Evolutionary conservation across 2,888 invertebrate genomes (phyloP), one percentile per base, ranked within the genome.

Genomic region (Adineta ricciae): DNA sequence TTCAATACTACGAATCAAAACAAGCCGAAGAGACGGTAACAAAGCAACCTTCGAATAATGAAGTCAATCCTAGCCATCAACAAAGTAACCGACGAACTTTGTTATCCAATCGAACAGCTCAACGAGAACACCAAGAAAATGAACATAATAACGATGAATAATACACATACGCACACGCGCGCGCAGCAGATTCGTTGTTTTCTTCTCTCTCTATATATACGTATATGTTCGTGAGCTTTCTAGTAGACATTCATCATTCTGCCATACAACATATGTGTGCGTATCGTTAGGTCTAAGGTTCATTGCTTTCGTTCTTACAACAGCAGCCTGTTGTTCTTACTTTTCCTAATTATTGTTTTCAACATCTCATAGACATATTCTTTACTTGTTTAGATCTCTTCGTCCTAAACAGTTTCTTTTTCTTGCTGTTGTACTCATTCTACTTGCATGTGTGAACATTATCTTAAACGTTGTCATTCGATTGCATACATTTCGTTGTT

Each of bases 1-100:
- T 98, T 91, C 93, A 94, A 88, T 97, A 98, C 91, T 98, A 98
- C 90, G 97, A 98, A 91, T 73, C 83, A 21, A 85, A 49, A 49
- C 78, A 41, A 83, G 82, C 56, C 38, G 84, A 83, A 41, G 84
- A 85, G 8, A 38, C 54, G 21, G 32, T 46, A 1, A 78, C 73
- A 24, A 9, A 78, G 41, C 7, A 41, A 41, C 21, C 24, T 27
- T 24, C 32, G 32, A 64, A 32, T 64, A 24, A 64, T 36, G 64
- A 64, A 19, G 27, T 32, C 2, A 64, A 64, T 64, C 14, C 27
- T 64, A 64, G 19, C 24, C 16, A 14, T 4, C 3, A 16, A 52
- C 52, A 21, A 21, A 52, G 21, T 24, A 52, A 52, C 19, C 27
- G 32, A 56, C 56, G 56, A 27, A 2, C 64, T 32, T 32, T 32